Percentiles rank a stretch among this genome's conserved stretches.
phyloP scores from a whole-genome alignment of 2,888 invertebrate genomes.

The Gari tellinella region DNA sequence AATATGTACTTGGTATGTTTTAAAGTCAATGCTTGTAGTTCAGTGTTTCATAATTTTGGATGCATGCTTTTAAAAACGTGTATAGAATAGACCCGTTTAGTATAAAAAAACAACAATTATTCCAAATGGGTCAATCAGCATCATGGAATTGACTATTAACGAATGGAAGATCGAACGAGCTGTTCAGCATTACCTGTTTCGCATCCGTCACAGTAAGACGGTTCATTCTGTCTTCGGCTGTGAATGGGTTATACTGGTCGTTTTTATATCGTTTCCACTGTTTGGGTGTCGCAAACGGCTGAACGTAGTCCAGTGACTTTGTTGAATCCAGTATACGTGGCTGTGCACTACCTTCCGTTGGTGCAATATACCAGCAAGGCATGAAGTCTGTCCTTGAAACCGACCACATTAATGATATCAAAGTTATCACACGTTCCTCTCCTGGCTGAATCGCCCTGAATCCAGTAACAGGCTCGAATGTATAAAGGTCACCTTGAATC shows the following conservation, averaged over 20 bases:
- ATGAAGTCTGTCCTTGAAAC: slow-evolving; percentile 69
- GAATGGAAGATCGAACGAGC: too few species aligned
- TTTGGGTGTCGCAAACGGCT: slow-evolving; percentile 59
- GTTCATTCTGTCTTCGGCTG: slow-evolving; percentile 52
- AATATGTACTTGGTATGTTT: too few species aligned
- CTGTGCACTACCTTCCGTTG: slow-evolving; percentile 20
- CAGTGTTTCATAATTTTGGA: too few species aligned
- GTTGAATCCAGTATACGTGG: slow-evolving; percentile 65
- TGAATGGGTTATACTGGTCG: slow-evolving; percentile 71
- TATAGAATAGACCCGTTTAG: too few species aligned
- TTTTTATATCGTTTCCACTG: slow-evolving; percentile 69
- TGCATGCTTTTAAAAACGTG: too few species aligned
- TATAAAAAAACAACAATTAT: too few species aligned
- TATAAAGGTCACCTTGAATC: slow-evolving; percentile 65
- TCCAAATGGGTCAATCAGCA: too few species aligned
- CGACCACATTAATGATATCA: slow-evolving; percentile 58
- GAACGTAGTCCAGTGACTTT: slow-evolving; percentile 60
- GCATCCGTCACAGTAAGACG: slow-evolving; percentile 28
- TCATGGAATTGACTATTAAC: too few species aligned
- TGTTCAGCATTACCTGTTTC: slow-evolving; percentile 41
- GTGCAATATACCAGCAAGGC: slow-evolving; percentile 72
- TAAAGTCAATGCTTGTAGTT: too few species aligned
- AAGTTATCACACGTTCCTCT: slow-evolving; percentile 28
- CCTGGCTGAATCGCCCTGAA: slow-evolving; percentile 53
- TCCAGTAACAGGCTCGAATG: slow-evolving; percentile 53